Conservation (phyloP, 1,140 invertebrate species). For the Oreohelix idahoensis region DNA sequence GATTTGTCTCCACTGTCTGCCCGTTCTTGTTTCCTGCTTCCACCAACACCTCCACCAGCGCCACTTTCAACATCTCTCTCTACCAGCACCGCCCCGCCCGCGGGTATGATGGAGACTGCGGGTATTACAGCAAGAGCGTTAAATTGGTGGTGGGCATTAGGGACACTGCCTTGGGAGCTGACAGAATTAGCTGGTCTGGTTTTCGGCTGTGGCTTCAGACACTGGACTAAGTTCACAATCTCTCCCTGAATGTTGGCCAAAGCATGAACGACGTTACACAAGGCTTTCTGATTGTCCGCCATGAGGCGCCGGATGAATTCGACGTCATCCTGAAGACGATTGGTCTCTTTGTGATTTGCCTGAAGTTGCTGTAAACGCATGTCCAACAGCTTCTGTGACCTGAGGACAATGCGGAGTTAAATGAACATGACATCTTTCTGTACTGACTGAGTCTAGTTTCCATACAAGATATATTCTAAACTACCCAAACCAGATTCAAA, state of each 20-base stretch:
- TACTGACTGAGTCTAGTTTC: too few relatives aligned
- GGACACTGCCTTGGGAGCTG: constrained; percentile 25
- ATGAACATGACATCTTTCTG: too few relatives aligned
- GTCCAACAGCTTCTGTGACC: constrained; percentile 62
- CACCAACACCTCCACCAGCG: background rate
- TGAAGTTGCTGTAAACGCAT: constrained; percentile 72
- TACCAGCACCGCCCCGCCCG: background rate
- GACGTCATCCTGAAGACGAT: constrained; percentile 69
- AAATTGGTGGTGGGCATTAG: background rate
- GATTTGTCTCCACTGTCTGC: background rate
- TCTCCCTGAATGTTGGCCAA: constrained; percentile 70
- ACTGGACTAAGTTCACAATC: constrained; percentile 68
- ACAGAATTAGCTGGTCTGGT: background rate
- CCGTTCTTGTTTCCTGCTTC: background rate
- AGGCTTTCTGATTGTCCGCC: constrained; percentile 72
- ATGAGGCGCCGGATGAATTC: constrained; percentile 70
- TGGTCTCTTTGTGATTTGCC: constrained; percentile 67
- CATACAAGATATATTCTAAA: too few relatives aligned
- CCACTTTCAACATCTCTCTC: constrained; percentile 11
- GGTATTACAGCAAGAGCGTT: background rate
- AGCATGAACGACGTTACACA: constrained; percentile 70
- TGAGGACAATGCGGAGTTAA: background rate
- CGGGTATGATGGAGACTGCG: background rate
- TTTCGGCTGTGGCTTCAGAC: constrained; percentile 58
- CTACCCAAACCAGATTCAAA: too few relatives aligned